Conservation (phyloP, 2,888 invertebrate genomes). For the Aleiodes leptofemur region DNA sequence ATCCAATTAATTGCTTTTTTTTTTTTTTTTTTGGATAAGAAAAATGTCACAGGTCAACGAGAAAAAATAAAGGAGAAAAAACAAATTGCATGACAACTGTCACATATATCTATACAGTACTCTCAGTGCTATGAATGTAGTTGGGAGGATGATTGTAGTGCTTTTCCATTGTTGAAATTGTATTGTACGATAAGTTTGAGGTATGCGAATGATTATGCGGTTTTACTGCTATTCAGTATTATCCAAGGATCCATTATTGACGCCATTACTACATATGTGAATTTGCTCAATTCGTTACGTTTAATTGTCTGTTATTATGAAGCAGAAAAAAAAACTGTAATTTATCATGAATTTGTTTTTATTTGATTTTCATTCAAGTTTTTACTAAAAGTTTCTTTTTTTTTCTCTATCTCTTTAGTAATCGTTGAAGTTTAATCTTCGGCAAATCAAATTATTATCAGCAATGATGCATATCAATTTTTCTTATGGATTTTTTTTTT, state of each 20-base stretch:
- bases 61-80: not conserved
- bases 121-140: not conserved
- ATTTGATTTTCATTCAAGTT: not conserved
- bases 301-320: slow-evolving; percentile 7
- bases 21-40: not conserved
- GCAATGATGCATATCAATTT: slow-evolving; percentile 1
- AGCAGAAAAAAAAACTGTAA: not conserved
- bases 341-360: not conserved
- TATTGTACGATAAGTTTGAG: slow-evolving; percentile 14
- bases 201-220: slow-evolving; percentile 27
- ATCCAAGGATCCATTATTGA: slow-evolving; percentile 18
- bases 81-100: slow-evolving; percentile 14
- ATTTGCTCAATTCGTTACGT: slow-evolving; percentile 1
- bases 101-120: slow-evolving; percentile 2
- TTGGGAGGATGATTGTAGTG: slow-evolving; percentile 30
- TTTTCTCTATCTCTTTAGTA: not conserved
- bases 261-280: slow-evolving; percentile 3
- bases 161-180: slow-evolving; percentile 32
- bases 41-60: not conserved
- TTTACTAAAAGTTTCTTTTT: not conserved
- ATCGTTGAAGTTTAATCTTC: not conserved
- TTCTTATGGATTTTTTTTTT: not conserved
- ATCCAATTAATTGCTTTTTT: not conserved
- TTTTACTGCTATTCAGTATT: slow-evolving; percentile 9
- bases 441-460: slow-evolving; percentile 8